These are phyloP conservation scores for Manacus vitellinus DNA, from an alignment of 2,113 vertebrate species.

Conservation along the genomic window DNA sequence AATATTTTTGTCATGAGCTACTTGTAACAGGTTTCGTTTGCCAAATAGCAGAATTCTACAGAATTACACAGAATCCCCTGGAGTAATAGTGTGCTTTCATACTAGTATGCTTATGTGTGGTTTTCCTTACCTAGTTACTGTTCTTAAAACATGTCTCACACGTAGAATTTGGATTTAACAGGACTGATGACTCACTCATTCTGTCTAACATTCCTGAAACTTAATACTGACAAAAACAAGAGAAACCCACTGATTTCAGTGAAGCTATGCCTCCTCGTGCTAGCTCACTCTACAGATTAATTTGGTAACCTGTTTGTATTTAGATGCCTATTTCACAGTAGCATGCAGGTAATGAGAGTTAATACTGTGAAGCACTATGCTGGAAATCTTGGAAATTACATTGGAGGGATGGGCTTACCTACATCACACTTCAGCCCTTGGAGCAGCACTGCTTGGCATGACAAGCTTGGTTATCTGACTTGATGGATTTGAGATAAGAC, in stretches of 20 bases:
- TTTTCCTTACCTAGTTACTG: neutral
- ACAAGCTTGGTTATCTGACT: neutral
- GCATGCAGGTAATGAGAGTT: neutral
- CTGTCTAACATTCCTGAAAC: neutral
- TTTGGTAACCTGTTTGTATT: neutral
- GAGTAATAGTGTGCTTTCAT: neutral
- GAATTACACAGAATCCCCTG: neutral
- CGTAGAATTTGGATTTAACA: neutral
- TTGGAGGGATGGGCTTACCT: neutral
- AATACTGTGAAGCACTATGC: neutral
- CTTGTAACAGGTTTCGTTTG: neutral
- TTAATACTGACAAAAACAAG: neutral
- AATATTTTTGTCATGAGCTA: neutral
- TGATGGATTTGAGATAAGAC: neutral
- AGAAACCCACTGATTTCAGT: neutral
- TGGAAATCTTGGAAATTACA: neutral
- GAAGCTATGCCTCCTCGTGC: neutral
- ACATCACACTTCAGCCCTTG: too few relatives aligned
- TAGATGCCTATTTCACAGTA: neutral
- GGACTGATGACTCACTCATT: neutral
- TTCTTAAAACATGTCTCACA: neutral
- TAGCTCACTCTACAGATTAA: neutral
- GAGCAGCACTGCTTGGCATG: accelerated
- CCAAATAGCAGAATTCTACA: neutral
- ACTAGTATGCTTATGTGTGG: accelerated